Percentiles rank a stretch among this genome's conserved stretches.
Conservation (phyloP, 2,113 vertebrate genomes). For the Nannobrachium achirus region DNA sequence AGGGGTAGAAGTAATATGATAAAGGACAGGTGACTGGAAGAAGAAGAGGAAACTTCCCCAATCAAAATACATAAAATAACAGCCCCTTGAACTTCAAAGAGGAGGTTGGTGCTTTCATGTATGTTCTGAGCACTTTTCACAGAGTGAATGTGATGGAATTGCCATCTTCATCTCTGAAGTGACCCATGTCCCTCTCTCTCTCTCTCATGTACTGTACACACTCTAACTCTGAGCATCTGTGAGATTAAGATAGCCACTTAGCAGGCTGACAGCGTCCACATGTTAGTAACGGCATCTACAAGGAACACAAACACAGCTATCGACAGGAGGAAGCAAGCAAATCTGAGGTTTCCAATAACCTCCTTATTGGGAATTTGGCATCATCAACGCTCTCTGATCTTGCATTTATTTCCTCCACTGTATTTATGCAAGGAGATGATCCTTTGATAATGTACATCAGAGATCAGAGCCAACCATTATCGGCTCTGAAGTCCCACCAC, state of each 20-base stretch:
- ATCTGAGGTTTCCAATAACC: background rate
- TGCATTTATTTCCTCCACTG: constrained; percentile 25
- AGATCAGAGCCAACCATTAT: constrained; percentile 52
- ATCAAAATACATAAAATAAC: background rate
- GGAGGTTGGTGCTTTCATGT: constrained; percentile 48
- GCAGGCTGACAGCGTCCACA: background rate
- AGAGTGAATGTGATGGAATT: constrained; percentile 38
- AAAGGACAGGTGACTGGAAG: constrained; percentile 6
- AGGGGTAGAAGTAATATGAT: constrained; percentile 19
- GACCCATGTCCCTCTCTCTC: background rate
- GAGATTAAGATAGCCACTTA: constrained; percentile 6
- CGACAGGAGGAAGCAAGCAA: background rate
- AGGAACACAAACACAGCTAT: background rate
- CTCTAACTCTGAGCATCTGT: background rate
- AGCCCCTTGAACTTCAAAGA: constrained; percentile 35
- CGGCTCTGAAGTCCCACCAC: constrained; percentile 51
- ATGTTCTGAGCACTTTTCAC: constrained; percentile 30
- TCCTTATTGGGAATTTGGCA: background rate
- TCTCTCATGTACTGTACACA: background rate
- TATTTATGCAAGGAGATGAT: background rate
- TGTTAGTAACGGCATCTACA: too few species aligned
- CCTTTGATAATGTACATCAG: constrained; percentile 57
- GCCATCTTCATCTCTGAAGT: constrained; percentile 51
- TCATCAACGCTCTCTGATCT: constrained; percentile 32
- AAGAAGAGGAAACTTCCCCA: constrained; percentile 30